Conservation (phyloP, 2,113 vertebrate species). For the Melanerpes aurifrons region DNA sequence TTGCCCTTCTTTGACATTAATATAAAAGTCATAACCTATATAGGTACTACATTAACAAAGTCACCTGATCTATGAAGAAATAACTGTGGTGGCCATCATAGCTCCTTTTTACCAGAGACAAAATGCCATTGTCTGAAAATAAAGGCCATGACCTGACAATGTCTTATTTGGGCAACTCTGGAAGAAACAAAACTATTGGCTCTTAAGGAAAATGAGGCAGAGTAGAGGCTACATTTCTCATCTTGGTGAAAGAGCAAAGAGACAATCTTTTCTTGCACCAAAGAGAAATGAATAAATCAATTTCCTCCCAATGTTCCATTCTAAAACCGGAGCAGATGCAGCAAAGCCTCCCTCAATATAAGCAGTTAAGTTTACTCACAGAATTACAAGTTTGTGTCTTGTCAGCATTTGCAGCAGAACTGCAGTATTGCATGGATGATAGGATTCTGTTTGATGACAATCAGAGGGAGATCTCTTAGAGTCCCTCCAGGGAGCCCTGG, state of each 20-base stretch:
- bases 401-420: background rate
- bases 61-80: background rate
- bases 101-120: background rate
- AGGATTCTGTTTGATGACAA: background rate
- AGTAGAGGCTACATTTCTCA: background rate
- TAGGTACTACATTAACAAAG: background rate
- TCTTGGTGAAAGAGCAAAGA: background rate
- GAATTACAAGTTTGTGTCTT: background rate
- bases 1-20: background rate
- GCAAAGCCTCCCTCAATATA: background rate
- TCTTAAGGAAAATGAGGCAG: background rate
- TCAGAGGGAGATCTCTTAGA: background rate
- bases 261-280: background rate
- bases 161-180: background rate
- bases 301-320: background rate
- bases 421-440: background rate
- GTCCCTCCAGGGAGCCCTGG: background rate
- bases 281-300: background rate
- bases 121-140: background rate
- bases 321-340: background rate
- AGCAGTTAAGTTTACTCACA: background rate
- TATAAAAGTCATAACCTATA: background rate
- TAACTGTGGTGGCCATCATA: background rate
- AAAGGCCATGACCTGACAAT: background rate
- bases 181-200: background rate